Percentiles rank a stretch among this genome's conserved stretches.
Conservation (phyloP, 2,797 vertebrate species). For the Cyprinodon diabolis region DNA sequence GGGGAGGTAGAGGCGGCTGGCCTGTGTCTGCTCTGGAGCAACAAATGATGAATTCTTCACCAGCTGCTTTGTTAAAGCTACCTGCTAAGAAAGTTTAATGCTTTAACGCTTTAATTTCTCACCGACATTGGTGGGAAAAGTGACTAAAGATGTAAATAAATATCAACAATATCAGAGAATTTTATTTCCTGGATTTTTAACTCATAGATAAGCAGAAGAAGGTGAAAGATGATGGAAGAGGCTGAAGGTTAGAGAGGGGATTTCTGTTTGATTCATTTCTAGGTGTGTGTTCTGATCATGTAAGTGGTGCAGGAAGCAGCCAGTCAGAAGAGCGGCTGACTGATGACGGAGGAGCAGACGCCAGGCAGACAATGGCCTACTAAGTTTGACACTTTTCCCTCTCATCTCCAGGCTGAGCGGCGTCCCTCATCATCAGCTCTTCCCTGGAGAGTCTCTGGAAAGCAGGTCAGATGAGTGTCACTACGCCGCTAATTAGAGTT, state of each 20-base stretch:
- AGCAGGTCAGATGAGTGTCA: slow-evolving; percentile 57
- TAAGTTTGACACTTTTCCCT: slow-evolving; percentile 65
- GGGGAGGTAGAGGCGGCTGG: too few relatives aligned
- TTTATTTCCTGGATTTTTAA: not conserved
- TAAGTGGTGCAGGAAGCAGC: slow-evolving; percentile 49
- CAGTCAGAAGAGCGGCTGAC: slow-evolving; percentile 63
- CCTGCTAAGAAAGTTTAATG: too few relatives aligned
- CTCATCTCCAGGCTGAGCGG: slow-evolving; percentile 27
- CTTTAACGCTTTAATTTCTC: too few relatives aligned
- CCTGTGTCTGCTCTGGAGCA: too few relatives aligned
- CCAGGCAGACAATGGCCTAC: slow-evolving; percentile 81
- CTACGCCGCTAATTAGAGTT: not conserved
- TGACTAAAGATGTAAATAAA: too few relatives aligned
- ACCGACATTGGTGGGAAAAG: too few relatives aligned
- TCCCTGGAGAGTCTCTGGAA: slow-evolving; percentile 45
- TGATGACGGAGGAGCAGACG: slow-evolving; percentile 73
- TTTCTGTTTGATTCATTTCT: slow-evolving; percentile 9
- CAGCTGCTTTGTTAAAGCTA: too few relatives aligned
- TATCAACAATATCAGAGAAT: not conserved
- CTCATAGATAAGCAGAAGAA: too few relatives aligned
- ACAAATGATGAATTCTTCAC: too few relatives aligned
- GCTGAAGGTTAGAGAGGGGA: slow-evolving; percentile 18
- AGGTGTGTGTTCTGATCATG: slow-evolving; percentile 23
- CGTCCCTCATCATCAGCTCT: slow-evolving; percentile 25
- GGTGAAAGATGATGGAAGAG: slow-evolving; percentile 6